phyloP scores from a whole-genome alignment of 2,888 invertebrate species.

The Mimas tiliae region DNA sequence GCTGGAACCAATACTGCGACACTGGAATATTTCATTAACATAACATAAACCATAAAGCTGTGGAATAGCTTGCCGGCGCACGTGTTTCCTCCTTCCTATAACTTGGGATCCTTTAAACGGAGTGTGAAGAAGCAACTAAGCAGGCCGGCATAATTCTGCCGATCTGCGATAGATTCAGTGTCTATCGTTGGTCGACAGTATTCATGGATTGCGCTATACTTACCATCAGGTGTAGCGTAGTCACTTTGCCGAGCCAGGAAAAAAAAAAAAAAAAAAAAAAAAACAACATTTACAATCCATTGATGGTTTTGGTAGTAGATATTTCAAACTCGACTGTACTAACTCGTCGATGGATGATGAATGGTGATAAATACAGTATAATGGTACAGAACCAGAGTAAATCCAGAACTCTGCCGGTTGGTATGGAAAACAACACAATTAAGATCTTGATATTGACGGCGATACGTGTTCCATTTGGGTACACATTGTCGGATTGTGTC shows the following conservation, averaged over 20 bases:
- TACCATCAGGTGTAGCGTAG: no score
- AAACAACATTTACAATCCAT: background rate
- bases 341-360: background rate
- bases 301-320: background rate
- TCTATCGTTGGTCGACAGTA: no score
- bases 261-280: no score
- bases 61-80: no score
- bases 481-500: conserved; percentile 34
- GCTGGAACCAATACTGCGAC: conserved; percentile 15
- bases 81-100: no score
- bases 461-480: conserved; percentile 43
- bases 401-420: conserved; percentile 56
- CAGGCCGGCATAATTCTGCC: no score
- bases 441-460: conserved; percentile 58
- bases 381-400: conserved; percentile 49
- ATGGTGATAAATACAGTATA: background rate
- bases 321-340: background rate
- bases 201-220: no score
- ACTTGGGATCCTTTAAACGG: no score
- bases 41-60: no score
- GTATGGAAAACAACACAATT: conserved; percentile 70
- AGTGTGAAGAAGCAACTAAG: no score
- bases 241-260: no score
- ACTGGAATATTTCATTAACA: background rate
- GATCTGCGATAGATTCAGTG: no score